Percentiles rank a stretch among this genome's conserved stretches.
These are phyloP conservation scores for Nymphicus hollandicus DNA, from an alignment of 2,113 vertebrate species.

Conservation along the genomic window DNA sequence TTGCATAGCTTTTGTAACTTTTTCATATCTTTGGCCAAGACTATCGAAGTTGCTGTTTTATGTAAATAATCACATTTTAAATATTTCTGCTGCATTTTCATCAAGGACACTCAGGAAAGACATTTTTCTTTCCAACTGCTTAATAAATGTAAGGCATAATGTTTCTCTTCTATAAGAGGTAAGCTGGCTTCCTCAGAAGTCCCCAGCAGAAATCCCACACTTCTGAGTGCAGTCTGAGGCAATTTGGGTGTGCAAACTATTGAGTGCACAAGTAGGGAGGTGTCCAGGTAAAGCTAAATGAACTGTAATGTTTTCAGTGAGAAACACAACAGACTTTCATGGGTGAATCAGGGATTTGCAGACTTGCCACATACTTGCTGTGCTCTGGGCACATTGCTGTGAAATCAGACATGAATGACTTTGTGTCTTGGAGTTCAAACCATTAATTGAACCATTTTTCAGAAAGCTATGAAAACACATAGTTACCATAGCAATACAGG, in stretches of 20 bases:
- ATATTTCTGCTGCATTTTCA: not conserved
- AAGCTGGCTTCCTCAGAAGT: not conserved
- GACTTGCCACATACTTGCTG: not conserved
- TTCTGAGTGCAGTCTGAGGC: not conserved
- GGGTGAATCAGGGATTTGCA: not conserved
- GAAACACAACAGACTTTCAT: not conserved
- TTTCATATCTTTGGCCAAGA: not conserved
- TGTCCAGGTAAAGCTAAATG: not conserved
- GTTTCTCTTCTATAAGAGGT: not conserved
- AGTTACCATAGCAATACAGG: not conserved
- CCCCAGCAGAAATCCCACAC: not conserved
- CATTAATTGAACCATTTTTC: not conserved
- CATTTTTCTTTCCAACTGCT: not conserved
- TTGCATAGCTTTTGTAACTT: not conserved
- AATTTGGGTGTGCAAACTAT: not conserved
- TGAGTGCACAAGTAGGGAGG: not conserved
- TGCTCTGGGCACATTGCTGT: not conserved
- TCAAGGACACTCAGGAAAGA: not conserved
- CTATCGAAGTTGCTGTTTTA: not conserved
- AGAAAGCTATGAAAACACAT: not conserved
- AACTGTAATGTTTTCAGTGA: not conserved
- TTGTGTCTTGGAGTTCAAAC: not conserved
- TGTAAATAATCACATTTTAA: not conserved
- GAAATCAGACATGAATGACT: not conserved
- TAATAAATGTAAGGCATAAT: not conserved